Base-by-base conservation (phyloP, 2,113 vertebrate species). In the Daphoenositta chrysoptera region DNA sequence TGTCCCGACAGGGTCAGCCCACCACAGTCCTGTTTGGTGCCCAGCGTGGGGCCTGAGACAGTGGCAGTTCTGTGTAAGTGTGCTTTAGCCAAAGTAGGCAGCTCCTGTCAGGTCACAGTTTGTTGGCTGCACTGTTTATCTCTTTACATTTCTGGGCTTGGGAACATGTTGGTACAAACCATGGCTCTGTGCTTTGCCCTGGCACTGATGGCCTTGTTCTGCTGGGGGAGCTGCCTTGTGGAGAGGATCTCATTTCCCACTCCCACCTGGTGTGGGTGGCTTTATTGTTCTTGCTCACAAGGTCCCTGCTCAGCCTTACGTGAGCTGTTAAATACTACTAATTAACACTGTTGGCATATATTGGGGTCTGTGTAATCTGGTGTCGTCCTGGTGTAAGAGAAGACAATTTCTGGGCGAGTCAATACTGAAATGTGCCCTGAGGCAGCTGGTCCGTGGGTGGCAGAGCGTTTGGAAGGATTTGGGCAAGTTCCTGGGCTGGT, bases 21-120 rank as follows among this genome's bases (percentile, higher is more conserved):
- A 40, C 19, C 30, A 39, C 18, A 16, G 12, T 37, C 22, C 61
- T 30, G 30, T 48, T 30, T 35, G 22, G 56, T 10, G 5, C 19
- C 35, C 57, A 37, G 18, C 0, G 0, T 28, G 28, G 50, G 44
- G 28, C 28, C 20, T 31, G 24, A 56, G 61, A 19, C 37, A 56
- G 2, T 1, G 16, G 40, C 37, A 71, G 37, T 47, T 71, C 28
- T 81, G 42, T 84, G 28, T 22, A 11, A 23, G 11, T 3, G 1
- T 40, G 30, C 28, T 75, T 3, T 48, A 60, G 39, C 12, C 70
- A 7, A 40, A 48, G 68, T 7, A 31, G 44, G 44, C 31, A 90
- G 31, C 15, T 87, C 51, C 63, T 83, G 7, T 42, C 0, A 0
- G 33, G 39, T 54, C 10, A 7, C 40, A 21, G 33, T 83, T 83